Base-by-base conservation (phyloP, 2,888 invertebrate genomes). In the Formica aserva region DNA sequence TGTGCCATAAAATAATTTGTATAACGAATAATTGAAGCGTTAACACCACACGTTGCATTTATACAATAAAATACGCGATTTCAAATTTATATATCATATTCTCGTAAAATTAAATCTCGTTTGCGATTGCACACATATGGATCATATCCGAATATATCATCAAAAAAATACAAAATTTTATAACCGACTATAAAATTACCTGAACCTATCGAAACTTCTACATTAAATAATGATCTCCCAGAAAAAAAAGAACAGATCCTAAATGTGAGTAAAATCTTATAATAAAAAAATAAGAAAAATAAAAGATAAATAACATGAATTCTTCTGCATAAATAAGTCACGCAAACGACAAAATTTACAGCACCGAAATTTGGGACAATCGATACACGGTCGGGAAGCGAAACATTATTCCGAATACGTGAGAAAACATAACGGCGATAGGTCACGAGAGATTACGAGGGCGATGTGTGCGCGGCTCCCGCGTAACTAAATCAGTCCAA, bases 371-470 rank as follows among this genome's bases (percentile, higher is more conserved):
- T 80, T 72, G 45, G 72, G 45, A 72, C 78, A 80, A 80, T 80
- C 78, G 45, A 80, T 80, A 72, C n/a, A 41, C 35, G 35, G 35
- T 35, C 41, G 41, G 71, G 1, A 52, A 38, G 8, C 45, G 45
- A 52, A 32, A 80, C 60, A 60, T 78, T 78, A 78, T 72, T 80
- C 72, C 15, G 45, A 8, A 18, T 22, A 78, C 77, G 77, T 71
- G 78, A 60, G 78, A 80, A 80, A 80, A 80, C 72, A 60, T 60
- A 80, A 80, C 45, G 60, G 72, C 72, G 45, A 80, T 80, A 80
- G 72, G 72, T 80, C 78, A 80, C 72, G 78, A 80, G 60, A 80
- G 72, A 80, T 80, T 80, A 80, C 45, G 35, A 35, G 60, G 60
- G 45, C 60, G 78, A 66, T 48, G 65, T 69, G 41, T 77, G 60